Conservation (phyloP, 2,113 vertebrate genomes). For the Mesocricetus auratus region DNA sequence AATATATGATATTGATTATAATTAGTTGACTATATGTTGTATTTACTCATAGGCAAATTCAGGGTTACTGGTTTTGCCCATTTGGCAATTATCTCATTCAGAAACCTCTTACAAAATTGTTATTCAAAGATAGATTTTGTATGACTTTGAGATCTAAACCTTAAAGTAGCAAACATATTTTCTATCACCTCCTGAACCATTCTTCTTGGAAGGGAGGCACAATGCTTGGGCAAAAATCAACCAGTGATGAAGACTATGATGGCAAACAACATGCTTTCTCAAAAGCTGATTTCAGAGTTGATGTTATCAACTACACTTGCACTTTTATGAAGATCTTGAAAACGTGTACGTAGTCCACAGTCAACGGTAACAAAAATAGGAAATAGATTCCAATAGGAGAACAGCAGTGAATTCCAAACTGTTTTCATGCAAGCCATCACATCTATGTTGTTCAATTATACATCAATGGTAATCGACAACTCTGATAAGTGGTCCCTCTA, state of each 20-base stretch:
- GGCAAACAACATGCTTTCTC: background rate
- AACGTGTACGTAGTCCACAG: background rate
- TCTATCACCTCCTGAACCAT: rapidly evolving
- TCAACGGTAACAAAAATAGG: background rate
- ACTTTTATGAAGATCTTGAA: background rate
- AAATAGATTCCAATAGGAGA: background rate
- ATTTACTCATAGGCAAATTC: background rate
- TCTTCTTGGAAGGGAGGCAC: background rate
- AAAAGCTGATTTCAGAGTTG: background rate
- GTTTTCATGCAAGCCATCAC: background rate
- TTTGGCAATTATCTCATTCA: background rate
- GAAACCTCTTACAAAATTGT: background rate
- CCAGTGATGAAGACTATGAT: background rate
- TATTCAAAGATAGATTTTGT: background rate
- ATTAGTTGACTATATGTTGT: background rate
- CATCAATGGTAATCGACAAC: background rate
- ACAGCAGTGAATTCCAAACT: background rate
- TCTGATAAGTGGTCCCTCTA: background rate
- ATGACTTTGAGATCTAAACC: background rate
- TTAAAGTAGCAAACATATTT: background rate
- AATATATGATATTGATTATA: background rate
- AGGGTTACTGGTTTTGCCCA: background rate
- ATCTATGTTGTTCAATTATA: background rate
- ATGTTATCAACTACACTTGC: background rate
- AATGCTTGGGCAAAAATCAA: background rate